These are phyloP conservation scores for Drosophila parvula DNA, from an alignment of 1,140 invertebrate genomes.

Conservation along the genomic window DNA sequence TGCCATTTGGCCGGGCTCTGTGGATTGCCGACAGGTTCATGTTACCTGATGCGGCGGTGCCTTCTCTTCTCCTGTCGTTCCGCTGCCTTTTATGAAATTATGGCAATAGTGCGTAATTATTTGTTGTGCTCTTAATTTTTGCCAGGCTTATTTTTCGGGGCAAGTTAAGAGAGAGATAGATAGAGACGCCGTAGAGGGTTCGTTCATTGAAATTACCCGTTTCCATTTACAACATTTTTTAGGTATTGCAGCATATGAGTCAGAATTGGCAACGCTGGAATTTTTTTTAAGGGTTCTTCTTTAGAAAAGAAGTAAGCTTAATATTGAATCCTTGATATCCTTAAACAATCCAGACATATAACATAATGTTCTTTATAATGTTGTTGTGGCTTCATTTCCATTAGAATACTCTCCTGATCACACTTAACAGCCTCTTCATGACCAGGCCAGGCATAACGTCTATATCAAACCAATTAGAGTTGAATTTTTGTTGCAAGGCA, in stretches of 20 bases:
- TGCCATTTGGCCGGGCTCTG: constrained; percentile 38
- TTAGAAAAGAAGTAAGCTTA: not conserved
- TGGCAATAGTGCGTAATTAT: constrained; percentile 84
- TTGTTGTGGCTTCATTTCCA: too few relatives aligned
- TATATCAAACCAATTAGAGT: constrained; percentile 67
- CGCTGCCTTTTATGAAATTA: constrained; percentile 73
- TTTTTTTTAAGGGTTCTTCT: not conserved
- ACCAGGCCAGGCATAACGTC: constrained; percentile 50
- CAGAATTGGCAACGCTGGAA: not conserved
- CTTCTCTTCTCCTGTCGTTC: constrained; percentile 29
- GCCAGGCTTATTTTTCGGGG: constrained; percentile 26
- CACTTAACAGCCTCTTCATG: constrained; percentile 1
- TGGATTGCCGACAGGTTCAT: constrained; percentile 77
- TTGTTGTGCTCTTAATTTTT: constrained; percentile 82
- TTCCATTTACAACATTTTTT: constrained; percentile 25
- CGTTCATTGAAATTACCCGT: constrained; percentile 68
- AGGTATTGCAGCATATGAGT: not conserved
- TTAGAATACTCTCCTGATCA: not conserved
- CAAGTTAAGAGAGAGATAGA: constrained; percentile 29
- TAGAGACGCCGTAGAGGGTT: constrained; percentile 9
- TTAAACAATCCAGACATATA: not conserved
- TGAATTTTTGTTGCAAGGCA: constrained; percentile 26
- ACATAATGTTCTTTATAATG: too few relatives aligned
- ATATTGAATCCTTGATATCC: not conserved
- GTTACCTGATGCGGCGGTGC: constrained; percentile 59